These are phyloP conservation scores for Ophion ventricosus DNA, from an alignment of 2,888 invertebrate genomes.

Conservation along the genomic window DNA sequence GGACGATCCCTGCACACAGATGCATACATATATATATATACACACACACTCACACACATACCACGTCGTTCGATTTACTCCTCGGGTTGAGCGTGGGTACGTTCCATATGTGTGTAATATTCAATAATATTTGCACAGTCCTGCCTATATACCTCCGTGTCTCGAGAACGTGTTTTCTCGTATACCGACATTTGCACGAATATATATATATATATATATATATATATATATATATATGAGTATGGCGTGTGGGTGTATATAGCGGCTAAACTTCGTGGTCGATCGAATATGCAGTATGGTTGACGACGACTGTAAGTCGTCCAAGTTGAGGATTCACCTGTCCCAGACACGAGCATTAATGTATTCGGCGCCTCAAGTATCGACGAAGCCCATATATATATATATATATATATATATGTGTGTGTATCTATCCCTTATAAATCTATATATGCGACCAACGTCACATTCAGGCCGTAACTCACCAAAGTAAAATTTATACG, in stretches of 20 bases:
- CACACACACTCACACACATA: too few relatives aligned
- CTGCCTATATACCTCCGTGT: too few relatives aligned
- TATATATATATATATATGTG: not conserved
- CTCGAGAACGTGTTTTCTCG: too few relatives aligned
- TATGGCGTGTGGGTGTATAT: not conserved
- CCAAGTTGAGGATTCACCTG: constrained; percentile 45
- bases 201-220: too few relatives aligned
- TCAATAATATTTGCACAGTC: too few relatives aligned
- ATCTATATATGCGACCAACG: constrained; percentile 62
- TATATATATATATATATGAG: not conserved
- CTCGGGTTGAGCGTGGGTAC: too few relatives aligned
- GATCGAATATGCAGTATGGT: constrained; percentile 6
- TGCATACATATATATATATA: too few relatives aligned
- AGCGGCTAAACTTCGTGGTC: not conserved
- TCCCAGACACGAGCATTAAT: constrained; percentile 67
- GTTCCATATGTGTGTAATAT: too few relatives aligned
- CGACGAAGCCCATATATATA: constrained; percentile 62
- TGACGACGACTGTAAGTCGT: too few relatives aligned
- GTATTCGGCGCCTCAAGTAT: constrained; percentile 76
- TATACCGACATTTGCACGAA: too few relatives aligned
- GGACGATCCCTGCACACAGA: too few relatives aligned
- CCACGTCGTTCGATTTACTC: too few relatives aligned
- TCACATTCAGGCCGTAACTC: constrained; percentile 59
- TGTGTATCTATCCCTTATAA: constrained; percentile 40
- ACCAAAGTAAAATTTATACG: constrained; percentile 63